phyloP scores from a whole-genome alignment of 2,888 invertebrate genomes.

The Eupelmus urozonus region DNA sequence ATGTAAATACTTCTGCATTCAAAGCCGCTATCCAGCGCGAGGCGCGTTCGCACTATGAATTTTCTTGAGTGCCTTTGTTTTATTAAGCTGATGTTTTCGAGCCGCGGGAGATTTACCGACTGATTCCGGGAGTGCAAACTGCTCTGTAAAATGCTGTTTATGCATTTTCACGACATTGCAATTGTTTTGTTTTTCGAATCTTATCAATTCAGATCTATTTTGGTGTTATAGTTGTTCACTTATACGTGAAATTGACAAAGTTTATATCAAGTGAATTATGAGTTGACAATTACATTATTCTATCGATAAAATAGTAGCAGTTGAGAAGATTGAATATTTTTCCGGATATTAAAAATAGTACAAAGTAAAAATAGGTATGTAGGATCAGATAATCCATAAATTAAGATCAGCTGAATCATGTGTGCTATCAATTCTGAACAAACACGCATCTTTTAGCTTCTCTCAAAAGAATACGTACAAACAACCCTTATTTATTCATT shows the following conservation, averaged over 20 bases:
- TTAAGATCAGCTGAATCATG: not conserved
- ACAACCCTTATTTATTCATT: conserved; percentile 13
- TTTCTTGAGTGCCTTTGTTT: conserved; percentile 31
- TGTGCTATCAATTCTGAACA: not conserved
- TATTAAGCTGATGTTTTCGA: conserved; percentile 6
- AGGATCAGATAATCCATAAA: not conserved
- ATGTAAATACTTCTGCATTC: conserved; percentile 44
- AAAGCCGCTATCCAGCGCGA: conserved; percentile 13
- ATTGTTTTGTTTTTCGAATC: not conserved
- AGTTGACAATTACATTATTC: no score
- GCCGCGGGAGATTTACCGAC: not conserved
- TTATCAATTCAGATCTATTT: no score
- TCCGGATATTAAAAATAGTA: no score
- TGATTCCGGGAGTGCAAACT: no score
- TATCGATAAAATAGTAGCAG: no score
- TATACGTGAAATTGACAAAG: no score
- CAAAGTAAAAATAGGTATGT: not conserved
- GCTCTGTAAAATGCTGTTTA: no score
- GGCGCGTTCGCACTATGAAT: conserved; percentile 7
- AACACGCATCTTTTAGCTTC: not conserved
- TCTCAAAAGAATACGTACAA: not conserved
- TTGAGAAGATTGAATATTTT: no score
- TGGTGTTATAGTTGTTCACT: no score
- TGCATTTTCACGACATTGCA: no score
- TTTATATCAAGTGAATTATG: no score